Percentiles rank a stretch among this genome's conserved stretches.
These are phyloP conservation scores for Poecilia wingei DNA, from an alignment of 2,797 vertebrate species.

Conservation along the genomic window DNA sequence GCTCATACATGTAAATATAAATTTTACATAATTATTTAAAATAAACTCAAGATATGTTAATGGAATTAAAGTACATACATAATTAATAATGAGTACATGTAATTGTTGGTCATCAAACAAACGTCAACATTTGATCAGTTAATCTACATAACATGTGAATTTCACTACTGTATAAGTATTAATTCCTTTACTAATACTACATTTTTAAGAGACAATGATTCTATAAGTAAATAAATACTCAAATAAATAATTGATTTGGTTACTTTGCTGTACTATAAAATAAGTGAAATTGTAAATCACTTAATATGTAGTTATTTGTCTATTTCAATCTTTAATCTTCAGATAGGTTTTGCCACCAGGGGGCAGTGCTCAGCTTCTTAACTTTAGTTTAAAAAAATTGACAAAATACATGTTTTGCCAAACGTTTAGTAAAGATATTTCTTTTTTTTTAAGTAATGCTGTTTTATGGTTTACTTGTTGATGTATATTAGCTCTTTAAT, in stretches of 20 bases:
- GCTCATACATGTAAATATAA: neutral
- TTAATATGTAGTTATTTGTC: neutral
- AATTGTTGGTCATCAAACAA: neutral
- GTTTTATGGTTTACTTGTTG: neutral
- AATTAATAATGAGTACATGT: neutral
- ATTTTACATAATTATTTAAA: neutral
- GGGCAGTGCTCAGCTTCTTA: slow-evolving; percentile 42
- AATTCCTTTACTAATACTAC: neutral
- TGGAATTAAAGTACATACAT: neutral
- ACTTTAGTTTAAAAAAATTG: neutral
- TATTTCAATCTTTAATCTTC: neutral
- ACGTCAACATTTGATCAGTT: neutral
- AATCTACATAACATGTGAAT: neutral
- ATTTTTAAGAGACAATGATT: neutral
- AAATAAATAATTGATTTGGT: neutral
- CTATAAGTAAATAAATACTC: neutral
- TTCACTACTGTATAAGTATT: neutral
- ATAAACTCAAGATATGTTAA: neutral
- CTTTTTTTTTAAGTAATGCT: neutral
- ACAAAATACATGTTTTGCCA: neutral
- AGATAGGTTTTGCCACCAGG: slow-evolving; percentile 48
- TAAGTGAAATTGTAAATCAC: neutral
- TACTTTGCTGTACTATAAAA: neutral
- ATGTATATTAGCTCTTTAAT: neutral
- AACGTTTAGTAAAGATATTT: neutral